Conservation (phyloP, 1,140 invertebrate genomes). For the Drosophila grimshawi region DNA sequence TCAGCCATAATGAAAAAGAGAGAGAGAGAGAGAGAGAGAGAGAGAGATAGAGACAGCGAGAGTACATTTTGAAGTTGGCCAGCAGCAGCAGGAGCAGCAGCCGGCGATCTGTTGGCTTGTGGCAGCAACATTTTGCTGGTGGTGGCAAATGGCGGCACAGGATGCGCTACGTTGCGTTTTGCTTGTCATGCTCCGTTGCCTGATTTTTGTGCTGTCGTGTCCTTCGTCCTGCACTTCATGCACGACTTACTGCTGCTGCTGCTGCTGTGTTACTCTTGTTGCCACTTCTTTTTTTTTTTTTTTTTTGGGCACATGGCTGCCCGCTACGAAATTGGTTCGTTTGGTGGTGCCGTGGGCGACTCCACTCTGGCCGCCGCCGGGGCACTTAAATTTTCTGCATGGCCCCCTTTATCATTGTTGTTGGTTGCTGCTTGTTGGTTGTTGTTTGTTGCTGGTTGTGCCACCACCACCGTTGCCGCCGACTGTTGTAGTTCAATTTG, state of each 20-base stretch:
- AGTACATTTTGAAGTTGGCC: conserved; percentile 63
- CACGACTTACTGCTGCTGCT: conserved; percentile 67
- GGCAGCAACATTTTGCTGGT: conserved; percentile 17
- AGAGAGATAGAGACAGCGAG: conserved; percentile 34
- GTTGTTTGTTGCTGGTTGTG: conserved; percentile 21
- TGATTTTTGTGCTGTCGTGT: conserved; percentile 67
- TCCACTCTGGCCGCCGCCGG: conserved; percentile 51
- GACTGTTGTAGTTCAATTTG: conserved; percentile 77
- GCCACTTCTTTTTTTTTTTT: conserved; percentile 36
- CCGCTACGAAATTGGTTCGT: conserved; percentile 75
- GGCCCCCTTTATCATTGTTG: conserved; percentile 40
- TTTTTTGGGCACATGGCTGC: conserved; percentile 60
- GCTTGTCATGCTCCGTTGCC: conserved; percentile 80
- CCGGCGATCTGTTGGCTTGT: conserved; percentile 38
- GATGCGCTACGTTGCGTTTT: conserved; percentile 82
- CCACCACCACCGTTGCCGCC: conserved; percentile 18
- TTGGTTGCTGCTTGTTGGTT: conserved; percentile 27
- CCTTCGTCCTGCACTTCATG: conserved; percentile 59
- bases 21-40: not conserved
- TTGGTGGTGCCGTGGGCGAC: conserved; percentile 37
- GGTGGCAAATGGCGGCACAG: conserved; percentile 44
- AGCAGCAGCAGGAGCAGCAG: conserved; percentile 27
- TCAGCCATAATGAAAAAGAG: conserved; percentile 32
- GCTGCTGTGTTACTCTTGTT: conserved; percentile 1
- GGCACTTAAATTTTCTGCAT: conserved; percentile 77